A percentile compares a stretch with the other conserved stretches of the same genome.
Conservation (phyloP, 2,113 vertebrate genomes). For the Scytalopus superciliaris region DNA sequence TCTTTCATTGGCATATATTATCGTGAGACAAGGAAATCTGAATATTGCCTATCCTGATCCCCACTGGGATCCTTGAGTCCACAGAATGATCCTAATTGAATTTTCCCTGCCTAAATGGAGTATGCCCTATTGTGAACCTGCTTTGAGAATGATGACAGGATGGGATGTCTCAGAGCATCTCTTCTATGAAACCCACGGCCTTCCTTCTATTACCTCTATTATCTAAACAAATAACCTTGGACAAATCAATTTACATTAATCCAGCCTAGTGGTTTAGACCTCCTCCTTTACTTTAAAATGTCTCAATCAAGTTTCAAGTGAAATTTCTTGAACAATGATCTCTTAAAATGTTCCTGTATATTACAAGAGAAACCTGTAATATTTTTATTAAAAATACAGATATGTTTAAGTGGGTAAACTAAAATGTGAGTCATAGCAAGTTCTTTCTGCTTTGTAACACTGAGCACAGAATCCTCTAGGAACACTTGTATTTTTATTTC, state of each 20-base stretch:
- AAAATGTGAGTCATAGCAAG: neutral
- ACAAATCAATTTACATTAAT: constrained; percentile 80
- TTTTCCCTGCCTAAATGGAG: constrained; percentile 90
- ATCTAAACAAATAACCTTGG: constrained; percentile 88
- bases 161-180: constrained; percentile 80
- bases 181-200: constrained; percentile 79
- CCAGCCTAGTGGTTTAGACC: constrained; percentile 70
- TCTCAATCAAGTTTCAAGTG: constrained; percentile 69
- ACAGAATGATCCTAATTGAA: constrained; percentile 90
- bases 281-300: constrained; percentile 59
- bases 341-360: neutral
- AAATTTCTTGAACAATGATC: constrained; percentile 50
- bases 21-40: constrained; percentile 84
- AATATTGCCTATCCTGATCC: constrained; percentile 77
- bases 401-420: neutral
- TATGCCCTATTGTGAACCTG: constrained; percentile 88
- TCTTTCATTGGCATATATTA: constrained; percentile 75
- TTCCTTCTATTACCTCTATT: constrained; percentile 85
- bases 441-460: neutral
- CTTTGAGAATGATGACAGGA: constrained; percentile 86
- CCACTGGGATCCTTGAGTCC: constrained; percentile 80
- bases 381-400: neutral
- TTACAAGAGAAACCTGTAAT: neutral
- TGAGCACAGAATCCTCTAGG: neutral
- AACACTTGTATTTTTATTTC: neutral